Evolutionary conservation across 2,888 invertebrate species (phyloP).

Genomic region (Yponomeuta evonymella): DNA sequence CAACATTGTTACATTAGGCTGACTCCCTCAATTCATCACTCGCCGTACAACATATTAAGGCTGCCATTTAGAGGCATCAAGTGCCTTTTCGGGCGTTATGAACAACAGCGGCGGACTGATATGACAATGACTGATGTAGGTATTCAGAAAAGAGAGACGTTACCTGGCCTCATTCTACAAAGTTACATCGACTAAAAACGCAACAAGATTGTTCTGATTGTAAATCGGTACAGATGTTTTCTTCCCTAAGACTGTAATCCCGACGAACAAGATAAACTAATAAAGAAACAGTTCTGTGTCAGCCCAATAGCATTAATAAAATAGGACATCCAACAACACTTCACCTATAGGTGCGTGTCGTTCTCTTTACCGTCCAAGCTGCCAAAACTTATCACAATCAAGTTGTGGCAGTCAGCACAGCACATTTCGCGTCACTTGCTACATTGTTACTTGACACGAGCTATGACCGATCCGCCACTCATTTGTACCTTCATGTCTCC

Average conservation of each 20-base stretch:
- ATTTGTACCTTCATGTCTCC: constrained; percentile 26
- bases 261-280: no score
- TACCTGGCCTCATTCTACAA: background rate
- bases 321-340: no score
- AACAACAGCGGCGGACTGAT: constrained; percentile 38
- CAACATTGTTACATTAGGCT: constrained; percentile 17
- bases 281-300: no score
- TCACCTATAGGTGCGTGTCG: constrained; percentile 9
- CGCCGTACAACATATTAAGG: constrained; percentile 24
- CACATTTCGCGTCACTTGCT: constrained; percentile 33
- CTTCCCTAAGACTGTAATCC: background rate
- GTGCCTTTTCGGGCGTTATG: constrained; percentile 29
- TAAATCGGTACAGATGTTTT: background rate
- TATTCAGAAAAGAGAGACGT: constrained; percentile 18
- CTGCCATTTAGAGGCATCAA: constrained; percentile 29
- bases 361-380: constrained; percentile 17
- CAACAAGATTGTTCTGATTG: background rate
- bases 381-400: background rate
- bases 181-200: background rate
- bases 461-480: constrained; percentile 20
- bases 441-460: constrained; percentile 38
- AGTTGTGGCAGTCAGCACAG: background rate
- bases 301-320: no score
- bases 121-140: constrained; percentile 55
- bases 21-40: constrained; percentile 24